Base-by-base conservation (phyloP, 2,113 vertebrate genomes). In the Gymnocephalus cernua region DNA sequence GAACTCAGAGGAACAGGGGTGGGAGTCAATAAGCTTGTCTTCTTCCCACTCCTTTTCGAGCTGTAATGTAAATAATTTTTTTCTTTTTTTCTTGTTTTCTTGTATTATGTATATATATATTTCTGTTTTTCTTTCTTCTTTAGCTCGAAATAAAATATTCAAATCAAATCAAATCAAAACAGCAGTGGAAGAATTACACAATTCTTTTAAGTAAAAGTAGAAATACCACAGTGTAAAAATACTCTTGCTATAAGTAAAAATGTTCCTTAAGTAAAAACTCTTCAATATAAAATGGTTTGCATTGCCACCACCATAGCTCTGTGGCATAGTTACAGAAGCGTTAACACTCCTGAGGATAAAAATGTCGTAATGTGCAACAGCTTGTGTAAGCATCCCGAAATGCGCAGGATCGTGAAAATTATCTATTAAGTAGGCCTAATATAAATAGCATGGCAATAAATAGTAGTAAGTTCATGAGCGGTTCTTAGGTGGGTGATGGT, bases 281-380 rank as follows among this genome's bases (percentile, higher is more conserved):
- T 44, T 53, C 11, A 44, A 6, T 3, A 14, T 51, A 53, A 59
- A 66, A 66, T 66, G 45, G 7, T 47, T 65, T 62, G 10, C 16
- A 13, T 62, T 38, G 32, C 63, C 63, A 25, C 0, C 8, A 27
- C 15, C 23, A n/a, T n/a, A n/a, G n/a, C n/a, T n/a, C n/a, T n/a
- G n/a, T n/a, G n/a, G n/a, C n/a, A n/a, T n/a, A 29, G 63, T 11
- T 19, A 25, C 41, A n/a, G 19, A 21, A 29, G 48, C 19, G 11
- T 27, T 50, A 81, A 63, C 63, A 48, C n/a, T 61, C 23, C 50
- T 16, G 41, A 23, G 25, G 44, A 35, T 70, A 23, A 82, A 77
- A 58, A 58, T 65, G n/a, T 67, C 21, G 25, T 76, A 53, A 71
- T 6, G 48, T 57, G 18, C 38, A 48, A 41, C 27, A 32, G 38